These are phyloP conservation scores for Tetanocera ferruginea DNA, from an alignment of 2,888 invertebrate species.

Conservation along the genomic window DNA sequence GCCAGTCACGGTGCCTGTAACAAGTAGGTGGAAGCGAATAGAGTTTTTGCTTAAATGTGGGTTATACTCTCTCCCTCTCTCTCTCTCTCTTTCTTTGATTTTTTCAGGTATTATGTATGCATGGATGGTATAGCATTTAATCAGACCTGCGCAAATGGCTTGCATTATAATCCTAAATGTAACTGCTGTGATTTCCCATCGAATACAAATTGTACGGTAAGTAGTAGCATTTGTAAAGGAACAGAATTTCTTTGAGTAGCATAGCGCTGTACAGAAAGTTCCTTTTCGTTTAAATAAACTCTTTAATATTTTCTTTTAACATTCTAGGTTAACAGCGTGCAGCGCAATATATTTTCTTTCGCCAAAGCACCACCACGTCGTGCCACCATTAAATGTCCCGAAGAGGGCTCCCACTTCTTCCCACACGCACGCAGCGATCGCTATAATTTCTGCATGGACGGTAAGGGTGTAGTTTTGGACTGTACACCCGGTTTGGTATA, in stretches of 20 bases:
- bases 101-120: conserved; percentile 56
- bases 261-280: too few species aligned
- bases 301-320: not conserved
- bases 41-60: not conserved
- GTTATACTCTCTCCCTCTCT: too few species aligned
- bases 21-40: conserved; percentile 48
- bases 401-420: conserved; percentile 57
- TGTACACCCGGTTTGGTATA: conserved; percentile 66
- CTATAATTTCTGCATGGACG: conserved; percentile 64
- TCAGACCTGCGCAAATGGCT: conserved; percentile 57
- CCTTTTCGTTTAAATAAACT: not conserved
- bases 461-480: conserved; percentile 61
- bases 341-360: conserved; percentile 59
- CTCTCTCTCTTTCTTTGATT: too few species aligned
- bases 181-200: conserved; percentile 61
- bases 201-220: conserved; percentile 58
- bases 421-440: conserved; percentile 56
- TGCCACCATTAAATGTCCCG: conserved; percentile 62
- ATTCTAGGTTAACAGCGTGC: conserved; percentile 54
- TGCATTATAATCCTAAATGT: conserved; percentile 56
- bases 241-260: not conserved
- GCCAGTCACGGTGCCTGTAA: conserved; percentile 58
- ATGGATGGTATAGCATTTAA: conserved; percentile 56
- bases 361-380: conserved; percentile 57
- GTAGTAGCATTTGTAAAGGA: not conserved